These are phyloP conservation scores for Colinus virginianus DNA, from an alignment of 2,113 vertebrate genomes.

Conservation along the genomic window DNA sequence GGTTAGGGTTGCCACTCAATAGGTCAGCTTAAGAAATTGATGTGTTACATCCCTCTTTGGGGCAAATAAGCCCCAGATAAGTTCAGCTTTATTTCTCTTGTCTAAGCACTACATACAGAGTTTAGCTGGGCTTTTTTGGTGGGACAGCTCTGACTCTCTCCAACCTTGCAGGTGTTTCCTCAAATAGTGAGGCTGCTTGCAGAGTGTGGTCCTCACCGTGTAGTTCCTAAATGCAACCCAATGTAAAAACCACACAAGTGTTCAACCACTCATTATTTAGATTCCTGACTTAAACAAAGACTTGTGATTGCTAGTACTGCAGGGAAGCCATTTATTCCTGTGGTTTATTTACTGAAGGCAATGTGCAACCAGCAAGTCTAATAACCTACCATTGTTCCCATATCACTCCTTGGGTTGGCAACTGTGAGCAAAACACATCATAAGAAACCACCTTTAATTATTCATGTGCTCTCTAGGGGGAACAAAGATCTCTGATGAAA, in stretches of 20 bases:
- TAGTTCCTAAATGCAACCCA: not conserved
- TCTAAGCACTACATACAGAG: not conserved
- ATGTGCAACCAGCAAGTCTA: constrained; percentile 32
- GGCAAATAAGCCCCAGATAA: not conserved
- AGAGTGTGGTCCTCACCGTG: not conserved
- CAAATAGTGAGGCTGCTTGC: not conserved
- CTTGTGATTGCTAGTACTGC: constrained; percentile 8
- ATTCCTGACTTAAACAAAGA: constrained; percentile 29
- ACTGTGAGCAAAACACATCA: constrained; percentile 21
- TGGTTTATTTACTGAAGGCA: constrained; percentile 60
- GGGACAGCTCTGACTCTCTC: rapidly evolving
- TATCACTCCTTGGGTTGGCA: constrained; percentile 29
- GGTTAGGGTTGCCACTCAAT: not conserved
- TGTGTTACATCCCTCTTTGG: not conserved
- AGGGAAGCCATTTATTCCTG: constrained; percentile 6
- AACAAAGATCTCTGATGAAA: constrained; percentile 50
- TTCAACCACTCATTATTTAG: not conserved
- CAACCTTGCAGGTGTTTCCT: not conserved
- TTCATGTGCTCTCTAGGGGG: constrained; percentile 66
- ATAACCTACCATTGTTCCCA: constrained; percentile 44
- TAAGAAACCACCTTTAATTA: constrained; percentile 78
- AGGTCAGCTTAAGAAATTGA: not conserved
- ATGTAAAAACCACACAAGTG: not conserved
- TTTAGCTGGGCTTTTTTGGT: not conserved
- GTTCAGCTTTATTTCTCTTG: not conserved